A percentile compares a stretch with the other conserved stretches of the same genome.
phyloP scores from a whole-genome alignment of 2,113 vertebrate genomes.

The Abramis brama region DNA sequence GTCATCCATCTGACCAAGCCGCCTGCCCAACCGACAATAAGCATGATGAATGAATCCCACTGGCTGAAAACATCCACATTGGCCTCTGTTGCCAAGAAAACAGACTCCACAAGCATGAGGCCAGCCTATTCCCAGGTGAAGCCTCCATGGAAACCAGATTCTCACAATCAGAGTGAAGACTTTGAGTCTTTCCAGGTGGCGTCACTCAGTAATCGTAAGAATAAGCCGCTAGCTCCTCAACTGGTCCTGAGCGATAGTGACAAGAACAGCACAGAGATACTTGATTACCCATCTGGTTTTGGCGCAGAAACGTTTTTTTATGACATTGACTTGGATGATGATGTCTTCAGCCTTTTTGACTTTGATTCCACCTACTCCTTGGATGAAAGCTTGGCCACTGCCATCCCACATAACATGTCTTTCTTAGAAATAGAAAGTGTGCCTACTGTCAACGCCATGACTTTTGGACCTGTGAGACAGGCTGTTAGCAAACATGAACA shows the following conservation, averaged over 20 bases:
- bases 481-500: background rate
- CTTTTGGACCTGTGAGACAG: background rate
- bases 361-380: slow-evolving; percentile 58
- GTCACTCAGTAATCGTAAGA: slow-evolving; percentile 69
- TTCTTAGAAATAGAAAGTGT: slow-evolving; percentile 34
- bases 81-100: slow-evolving; percentile 42
- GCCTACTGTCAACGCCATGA: background rate
- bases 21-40: slow-evolving; percentile 37
- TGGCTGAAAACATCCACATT: slow-evolving; percentile 26
- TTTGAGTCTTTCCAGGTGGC: slow-evolving; percentile 40
- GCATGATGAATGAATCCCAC: slow-evolving; percentile 25
- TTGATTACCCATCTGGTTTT: slow-evolving; percentile 51
- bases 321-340: slow-evolving; percentile 58
- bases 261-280: slow-evolving; percentile 55
- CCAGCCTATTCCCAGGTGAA: slow-evolving; percentile 22
- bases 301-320: slow-evolving; percentile 58
- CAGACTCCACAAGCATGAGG: slow-evolving; percentile 40
- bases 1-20: slow-evolving; percentile 71
- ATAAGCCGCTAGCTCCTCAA: slow-evolving; percentile 61
- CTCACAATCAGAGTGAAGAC: slow-evolving; percentile 38
- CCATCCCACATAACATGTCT: slow-evolving; percentile 7
- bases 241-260: slow-evolving; percentile 42
- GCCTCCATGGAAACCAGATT: slow-evolving; percentile 42
- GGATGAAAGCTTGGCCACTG: slow-evolving; percentile 44
- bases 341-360: slow-evolving; percentile 60